These are phyloP conservation scores for Chiloscyllium punctatum DNA, from an alignment of 2,797 vertebrate species.

Conservation along the genomic window DNA sequence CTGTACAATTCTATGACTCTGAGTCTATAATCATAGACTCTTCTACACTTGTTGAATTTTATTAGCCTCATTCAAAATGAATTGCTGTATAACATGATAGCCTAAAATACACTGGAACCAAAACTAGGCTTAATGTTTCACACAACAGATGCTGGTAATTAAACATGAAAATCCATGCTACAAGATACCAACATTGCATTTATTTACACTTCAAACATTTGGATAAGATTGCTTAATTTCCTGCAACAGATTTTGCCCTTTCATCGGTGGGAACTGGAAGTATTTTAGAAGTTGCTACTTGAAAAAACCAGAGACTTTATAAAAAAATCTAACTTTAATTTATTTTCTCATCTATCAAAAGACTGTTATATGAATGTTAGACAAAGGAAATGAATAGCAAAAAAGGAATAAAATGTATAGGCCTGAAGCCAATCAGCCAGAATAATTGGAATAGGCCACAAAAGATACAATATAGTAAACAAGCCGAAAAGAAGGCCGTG, in stretches of 20 bases:
- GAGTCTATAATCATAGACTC: no score
- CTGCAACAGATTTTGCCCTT: conserved; percentile 16
- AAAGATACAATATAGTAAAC: neutral
- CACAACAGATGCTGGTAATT: conserved; percentile 5
- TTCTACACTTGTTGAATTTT: neutral
- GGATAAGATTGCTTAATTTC: neutral
- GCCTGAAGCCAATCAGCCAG: neutral
- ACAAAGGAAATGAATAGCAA: neutral
- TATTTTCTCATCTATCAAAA: neutral
- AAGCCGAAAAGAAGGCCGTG: neutral
- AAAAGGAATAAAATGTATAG: neutral
- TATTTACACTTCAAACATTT: neutral
- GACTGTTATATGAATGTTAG: neutral
- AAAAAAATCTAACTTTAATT: neutral
- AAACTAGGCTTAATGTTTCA: neutral
- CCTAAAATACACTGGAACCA: neutral
- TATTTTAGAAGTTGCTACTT: neutral
- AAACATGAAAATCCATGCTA: neutral
- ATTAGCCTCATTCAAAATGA: neutral
- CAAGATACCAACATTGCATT: neutral
- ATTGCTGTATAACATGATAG: neutral
- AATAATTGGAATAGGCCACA: neutral
- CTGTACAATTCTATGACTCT: no score
- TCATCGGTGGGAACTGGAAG: neutral
- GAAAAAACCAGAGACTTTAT: neutral